phyloP scores from a whole-genome alignment of 1,140 invertebrate genomes.

The Drosophila hydei region DNA sequence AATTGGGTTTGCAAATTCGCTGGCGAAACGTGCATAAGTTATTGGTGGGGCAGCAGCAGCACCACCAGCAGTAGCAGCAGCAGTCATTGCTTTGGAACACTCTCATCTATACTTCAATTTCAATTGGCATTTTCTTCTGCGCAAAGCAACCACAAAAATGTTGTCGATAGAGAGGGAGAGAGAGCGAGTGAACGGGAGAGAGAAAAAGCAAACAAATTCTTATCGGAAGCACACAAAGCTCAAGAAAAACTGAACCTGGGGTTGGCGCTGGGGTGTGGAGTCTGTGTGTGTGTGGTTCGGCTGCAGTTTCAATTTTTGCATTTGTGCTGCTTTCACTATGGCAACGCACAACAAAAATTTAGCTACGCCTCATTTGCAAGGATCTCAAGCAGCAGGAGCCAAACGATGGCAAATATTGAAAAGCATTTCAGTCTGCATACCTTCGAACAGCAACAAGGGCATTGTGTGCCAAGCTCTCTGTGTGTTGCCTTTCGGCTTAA shows the following conservation, averaged over 20 bases:
- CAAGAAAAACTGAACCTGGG: constrained; percentile 40
- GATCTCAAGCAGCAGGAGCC: constrained; percentile 20
- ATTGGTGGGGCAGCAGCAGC: constrained; percentile 37
- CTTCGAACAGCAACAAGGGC: constrained; percentile 25
- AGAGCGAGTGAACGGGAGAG: too few relatives aligned
- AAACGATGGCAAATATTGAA: constrained; percentile 59
- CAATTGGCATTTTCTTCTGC: constrained; percentile 69
- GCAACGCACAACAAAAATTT: constrained; percentile 54
- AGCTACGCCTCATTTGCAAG: constrained; percentile 68
- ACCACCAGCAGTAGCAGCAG: not conserved
- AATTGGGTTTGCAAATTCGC: constrained; percentile 68
- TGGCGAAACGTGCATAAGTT: constrained; percentile 60
- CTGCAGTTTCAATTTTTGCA: constrained; percentile 43
- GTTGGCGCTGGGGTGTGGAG: constrained; percentile 23
- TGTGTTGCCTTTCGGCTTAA: constrained; percentile 54
- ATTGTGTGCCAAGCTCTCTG: constrained; percentile 5
- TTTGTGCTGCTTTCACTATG: constrained; percentile 13
- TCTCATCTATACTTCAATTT: constrained; percentile 77
- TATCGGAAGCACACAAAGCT: constrained; percentile 67
- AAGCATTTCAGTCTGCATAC: constrained; percentile 64
- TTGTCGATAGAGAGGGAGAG: constrained; percentile 42
- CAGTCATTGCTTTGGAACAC: constrained; percentile 30
- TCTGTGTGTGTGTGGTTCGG: constrained; percentile 17
- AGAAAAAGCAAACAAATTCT: constrained; percentile 70
- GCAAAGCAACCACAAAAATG: constrained; percentile 72